These are phyloP conservation scores for Pagrus major DNA, from an alignment of 2,113 vertebrate species.

Conservation along the genomic window DNA sequence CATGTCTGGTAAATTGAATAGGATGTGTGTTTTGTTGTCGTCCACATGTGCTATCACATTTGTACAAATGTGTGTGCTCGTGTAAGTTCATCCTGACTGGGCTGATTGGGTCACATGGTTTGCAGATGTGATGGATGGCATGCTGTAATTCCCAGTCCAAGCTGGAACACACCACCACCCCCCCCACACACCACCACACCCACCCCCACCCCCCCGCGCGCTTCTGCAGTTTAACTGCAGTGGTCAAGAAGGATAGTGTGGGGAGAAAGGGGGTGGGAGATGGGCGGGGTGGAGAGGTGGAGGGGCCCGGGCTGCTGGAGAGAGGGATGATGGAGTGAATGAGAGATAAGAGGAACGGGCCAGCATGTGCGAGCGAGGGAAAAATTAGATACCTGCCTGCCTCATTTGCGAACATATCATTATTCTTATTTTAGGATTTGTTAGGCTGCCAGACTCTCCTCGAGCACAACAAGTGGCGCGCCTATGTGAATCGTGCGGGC, in stretches of 20 bases:
- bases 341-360: slow-evolving; percentile 62
- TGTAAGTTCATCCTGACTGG: slow-evolving; percentile 48
- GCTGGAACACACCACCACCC: slow-evolving; percentile 66
- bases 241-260: slow-evolving; percentile 72
- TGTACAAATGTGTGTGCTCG: slow-evolving; percentile 26
- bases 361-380: slow-evolving; percentile 57
- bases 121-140: slow-evolving; percentile 70
- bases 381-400: slow-evolving; percentile 76
- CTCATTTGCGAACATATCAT: slow-evolving; percentile 79
- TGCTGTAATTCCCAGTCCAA: slow-evolving; percentile 61
- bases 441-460: slow-evolving; percentile 74
- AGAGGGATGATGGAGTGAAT: slow-evolving; percentile 75
- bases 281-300: slow-evolving; percentile 11
- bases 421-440: slow-evolving; percentile 82
- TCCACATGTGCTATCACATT: slow-evolving; percentile 40
- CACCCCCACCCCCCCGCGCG: slow-evolving; percentile 60
- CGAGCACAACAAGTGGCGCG: slow-evolving; percentile 82
- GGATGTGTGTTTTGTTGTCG: slow-evolving; percentile 45
- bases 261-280: slow-evolving; percentile 28
- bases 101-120: slow-evolving; percentile 69
- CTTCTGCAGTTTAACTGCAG: slow-evolving; percentile 76
- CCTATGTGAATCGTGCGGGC: slow-evolving; percentile 68
- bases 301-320: slow-evolving; percentile 20
- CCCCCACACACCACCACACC: too few relatives aligned
- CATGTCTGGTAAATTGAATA: slow-evolving; percentile 56